Conservation (phyloP, 2,797 vertebrate genomes). For the Pyrocephalus nanus region DNA sequence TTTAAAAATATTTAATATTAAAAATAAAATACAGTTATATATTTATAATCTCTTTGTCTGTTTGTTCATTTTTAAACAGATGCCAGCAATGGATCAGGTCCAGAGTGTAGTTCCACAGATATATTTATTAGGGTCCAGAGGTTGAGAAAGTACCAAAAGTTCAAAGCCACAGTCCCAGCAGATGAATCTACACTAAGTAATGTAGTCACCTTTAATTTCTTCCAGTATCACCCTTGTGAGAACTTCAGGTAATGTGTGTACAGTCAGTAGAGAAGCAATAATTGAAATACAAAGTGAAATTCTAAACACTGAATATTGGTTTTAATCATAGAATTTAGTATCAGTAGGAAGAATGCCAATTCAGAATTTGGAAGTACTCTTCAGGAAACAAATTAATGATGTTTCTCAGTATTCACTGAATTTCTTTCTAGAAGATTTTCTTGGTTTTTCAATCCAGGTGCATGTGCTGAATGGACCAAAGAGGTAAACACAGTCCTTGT, state of each 20-base stretch:
- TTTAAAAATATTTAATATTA: conserved; percentile 99
- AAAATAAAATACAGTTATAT: conserved; percentile 93
- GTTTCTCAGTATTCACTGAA: background rate
- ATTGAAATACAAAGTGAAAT: background rate
- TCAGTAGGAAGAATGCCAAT: background rate
- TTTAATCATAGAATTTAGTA: background rate
- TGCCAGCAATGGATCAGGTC: background rate
- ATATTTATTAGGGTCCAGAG: background rate
- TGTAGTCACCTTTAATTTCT: background rate
- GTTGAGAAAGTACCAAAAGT: background rate
- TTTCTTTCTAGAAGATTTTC: background rate
- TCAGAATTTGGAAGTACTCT: background rate
- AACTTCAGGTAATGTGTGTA: background rate
- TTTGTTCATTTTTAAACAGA: conserved; percentile 62
- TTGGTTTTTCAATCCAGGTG: background rate
- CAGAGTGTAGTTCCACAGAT: background rate
- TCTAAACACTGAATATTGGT: background rate
- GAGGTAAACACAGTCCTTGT: background rate
- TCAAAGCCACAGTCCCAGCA: background rate
- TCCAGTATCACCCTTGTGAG: background rate
- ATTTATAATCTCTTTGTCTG: conserved; percentile 80
- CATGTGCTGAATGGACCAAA: background rate
- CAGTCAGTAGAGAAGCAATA: background rate
- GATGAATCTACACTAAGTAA: background rate
- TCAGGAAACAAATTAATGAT: background rate